Conservation (phyloP, 1,140 invertebrate species). For the Diabrotica virgifera region DNA sequence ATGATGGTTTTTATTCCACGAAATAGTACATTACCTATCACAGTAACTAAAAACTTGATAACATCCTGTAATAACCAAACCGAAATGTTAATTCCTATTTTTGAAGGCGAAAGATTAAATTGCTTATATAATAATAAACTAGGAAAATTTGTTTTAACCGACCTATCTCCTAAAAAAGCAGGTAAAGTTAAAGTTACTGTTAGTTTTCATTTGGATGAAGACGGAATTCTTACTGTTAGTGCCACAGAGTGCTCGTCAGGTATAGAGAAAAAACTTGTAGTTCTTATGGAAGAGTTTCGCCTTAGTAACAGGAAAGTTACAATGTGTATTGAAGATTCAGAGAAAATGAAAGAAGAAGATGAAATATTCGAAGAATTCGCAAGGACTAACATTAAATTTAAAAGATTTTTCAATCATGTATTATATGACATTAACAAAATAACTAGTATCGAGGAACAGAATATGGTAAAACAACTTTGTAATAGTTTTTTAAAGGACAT, state of each 20-base stretch:
- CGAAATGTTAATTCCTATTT: slow-evolving; percentile 17
- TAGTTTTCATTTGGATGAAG: slow-evolving; percentile 21
- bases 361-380: too few relatives aligned
- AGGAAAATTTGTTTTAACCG: slow-evolving; percentile 9
- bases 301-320: too few relatives aligned
- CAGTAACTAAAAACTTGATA: neutral
- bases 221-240: slow-evolving; percentile 28
- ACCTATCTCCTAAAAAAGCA: too few relatives aligned
- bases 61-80: slow-evolving; percentile 24
- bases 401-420: too few relatives aligned
- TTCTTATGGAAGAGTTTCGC: too few relatives aligned
- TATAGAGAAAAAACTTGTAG: neutral
- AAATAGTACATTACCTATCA: slow-evolving; percentile 26
- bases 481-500: too few relatives aligned
- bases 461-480: too few relatives aligned
- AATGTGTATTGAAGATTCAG: too few relatives aligned
- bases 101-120: slow-evolving; percentile 28
- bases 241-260: slow-evolving; percentile 19
- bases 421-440: too few relatives aligned
- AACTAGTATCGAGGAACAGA: too few relatives aligned
- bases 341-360: too few relatives aligned
- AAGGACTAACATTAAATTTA: too few relatives aligned
- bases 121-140: slow-evolving; percentile 21
- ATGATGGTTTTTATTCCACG: slow-evolving; percentile 18
- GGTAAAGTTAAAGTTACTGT: slow-evolving; percentile 11